A percentile compares a stretch with the other conserved stretches of the same genome.
These are phyloP conservation scores for Octodon degus DNA, from an alignment of 2,113 vertebrate species.

Conservation along the genomic window DNA sequence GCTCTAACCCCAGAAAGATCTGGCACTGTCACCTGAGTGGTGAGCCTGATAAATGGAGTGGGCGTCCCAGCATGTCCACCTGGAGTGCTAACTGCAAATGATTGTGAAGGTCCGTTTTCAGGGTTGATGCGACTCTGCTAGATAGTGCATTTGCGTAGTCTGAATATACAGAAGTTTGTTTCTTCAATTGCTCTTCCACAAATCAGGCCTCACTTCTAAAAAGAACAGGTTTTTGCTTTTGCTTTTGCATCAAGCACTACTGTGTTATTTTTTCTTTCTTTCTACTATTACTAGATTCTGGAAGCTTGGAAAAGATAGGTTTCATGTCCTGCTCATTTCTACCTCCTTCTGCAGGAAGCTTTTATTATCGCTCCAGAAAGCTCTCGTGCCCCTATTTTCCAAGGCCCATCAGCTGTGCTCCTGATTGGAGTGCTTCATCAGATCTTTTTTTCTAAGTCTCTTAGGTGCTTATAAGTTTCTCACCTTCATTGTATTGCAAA, in stretches of 20 bases:
- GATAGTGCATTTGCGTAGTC: background rate
- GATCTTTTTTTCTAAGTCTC: background rate
- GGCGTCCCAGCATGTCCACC: background rate
- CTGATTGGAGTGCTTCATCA: background rate
- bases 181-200: background rate
- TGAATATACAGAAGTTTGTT: background rate
- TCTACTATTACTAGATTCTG: background rate
- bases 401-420: too few relatives aligned
- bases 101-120: slow-evolving; percentile 19
- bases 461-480: background rate
- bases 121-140: background rate
- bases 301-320: background rate
- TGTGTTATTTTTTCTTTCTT: background rate
- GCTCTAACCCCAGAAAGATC: background rate
- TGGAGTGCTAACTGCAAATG: slow-evolving; percentile 1
- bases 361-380: background rate
- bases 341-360: background rate
- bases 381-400: background rate
- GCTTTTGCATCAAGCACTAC: background rate
- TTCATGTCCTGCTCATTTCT: background rate
- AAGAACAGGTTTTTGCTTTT: background rate
- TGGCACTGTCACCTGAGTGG: background rate
- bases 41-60: background rate
- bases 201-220: slow-evolving; percentile 4
- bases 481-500: background rate